Conservation (phyloP, 2,113 vertebrate species). For the Pleuronectes platessa region DNA sequence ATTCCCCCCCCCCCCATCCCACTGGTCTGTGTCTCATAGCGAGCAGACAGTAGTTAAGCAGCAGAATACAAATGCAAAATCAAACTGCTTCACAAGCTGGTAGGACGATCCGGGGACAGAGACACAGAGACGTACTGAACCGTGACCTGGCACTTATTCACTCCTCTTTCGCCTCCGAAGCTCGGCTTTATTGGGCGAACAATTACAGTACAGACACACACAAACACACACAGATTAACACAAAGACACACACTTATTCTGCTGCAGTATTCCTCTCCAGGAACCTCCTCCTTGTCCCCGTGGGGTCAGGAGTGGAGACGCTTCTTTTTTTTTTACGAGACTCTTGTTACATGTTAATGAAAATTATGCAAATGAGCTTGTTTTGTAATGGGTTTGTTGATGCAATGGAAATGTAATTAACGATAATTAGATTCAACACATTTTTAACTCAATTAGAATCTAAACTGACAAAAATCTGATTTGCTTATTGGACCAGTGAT, state of each 20-base stretch:
- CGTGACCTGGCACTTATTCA: conserved; percentile 44
- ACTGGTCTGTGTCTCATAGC: conserved; percentile 16
- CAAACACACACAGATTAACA: neutral
- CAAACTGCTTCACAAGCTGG: conserved; percentile 29
- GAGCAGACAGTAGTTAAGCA: conserved; percentile 35
- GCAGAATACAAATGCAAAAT: conserved; percentile 28
- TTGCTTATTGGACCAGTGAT: neutral
- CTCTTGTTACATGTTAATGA: conserved; percentile 38
- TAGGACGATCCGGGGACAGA: conserved; percentile 25
- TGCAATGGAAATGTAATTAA: conserved; percentile 31
- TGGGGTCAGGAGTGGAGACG: neutral
- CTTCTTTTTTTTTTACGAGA: neutral
- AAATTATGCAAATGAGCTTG: conserved; percentile 32
- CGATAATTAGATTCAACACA: conserved; percentile 22
- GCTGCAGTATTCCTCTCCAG: no score
- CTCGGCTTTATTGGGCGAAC: conserved; percentile 35
- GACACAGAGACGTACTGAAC: conserved; percentile 30
- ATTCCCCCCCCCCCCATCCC: conserved; percentile 18
- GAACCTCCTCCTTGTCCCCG: no score
- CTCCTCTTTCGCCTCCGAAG: conserved; percentile 20
- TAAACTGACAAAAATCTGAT: neutral
- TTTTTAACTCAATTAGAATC: conserved; percentile 24
- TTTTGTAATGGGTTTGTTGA: conserved; percentile 32
- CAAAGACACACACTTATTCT: no score
- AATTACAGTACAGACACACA: neutral